Conservation (phyloP, 2,888 invertebrate genomes). For the Oegoconia quadripuncta region DNA sequence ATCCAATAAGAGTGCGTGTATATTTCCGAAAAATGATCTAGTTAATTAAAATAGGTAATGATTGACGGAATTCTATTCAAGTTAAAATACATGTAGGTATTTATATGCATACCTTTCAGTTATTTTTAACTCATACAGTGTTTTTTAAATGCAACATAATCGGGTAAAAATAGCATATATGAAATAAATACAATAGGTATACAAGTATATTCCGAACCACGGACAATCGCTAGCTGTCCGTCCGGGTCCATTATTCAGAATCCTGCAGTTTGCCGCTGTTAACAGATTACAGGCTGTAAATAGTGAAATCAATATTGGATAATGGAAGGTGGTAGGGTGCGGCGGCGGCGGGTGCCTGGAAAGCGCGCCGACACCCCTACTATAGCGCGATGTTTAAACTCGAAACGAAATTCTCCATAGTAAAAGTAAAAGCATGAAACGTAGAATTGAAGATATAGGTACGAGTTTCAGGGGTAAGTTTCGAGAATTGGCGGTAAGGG, state of each 20-base stretch:
- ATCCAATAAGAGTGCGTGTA: too few relatives aligned
- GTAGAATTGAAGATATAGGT: constrained; percentile 10
- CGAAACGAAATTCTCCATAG: background rate
- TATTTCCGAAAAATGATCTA: too few relatives aligned
- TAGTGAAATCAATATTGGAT: constrained; percentile 75
- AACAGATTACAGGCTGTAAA: constrained; percentile 67
- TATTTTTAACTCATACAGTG: too few relatives aligned
- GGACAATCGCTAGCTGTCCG: background rate
- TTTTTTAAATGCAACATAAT: too few relatives aligned
- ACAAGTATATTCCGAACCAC: background rate
- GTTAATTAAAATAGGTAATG: too few relatives aligned
- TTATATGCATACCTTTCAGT: too few relatives aligned
- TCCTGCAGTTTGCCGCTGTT: constrained; percentile 46
- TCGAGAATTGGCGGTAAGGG: constrained; percentile 60
- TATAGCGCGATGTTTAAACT: constrained; percentile 18
- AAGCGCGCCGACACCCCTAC: constrained; percentile 49
- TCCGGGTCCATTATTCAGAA: constrained; percentile 30
- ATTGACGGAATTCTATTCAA: too few relatives aligned
- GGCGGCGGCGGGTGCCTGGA: constrained; percentile 25
- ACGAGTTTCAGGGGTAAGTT: constrained; percentile 10
- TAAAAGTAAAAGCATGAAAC: constrained; percentile 1
- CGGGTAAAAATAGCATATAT: too few relatives aligned
- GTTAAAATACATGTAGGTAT: too few relatives aligned
- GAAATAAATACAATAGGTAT: too few relatives aligned
- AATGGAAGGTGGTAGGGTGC: constrained; percentile 60